Percentiles rank a stretch among this genome's conserved stretches.
Evolutionary conservation across 2,797 vertebrate genomes (phyloP).

Genomic region (Rachycentron canadum): DNA sequence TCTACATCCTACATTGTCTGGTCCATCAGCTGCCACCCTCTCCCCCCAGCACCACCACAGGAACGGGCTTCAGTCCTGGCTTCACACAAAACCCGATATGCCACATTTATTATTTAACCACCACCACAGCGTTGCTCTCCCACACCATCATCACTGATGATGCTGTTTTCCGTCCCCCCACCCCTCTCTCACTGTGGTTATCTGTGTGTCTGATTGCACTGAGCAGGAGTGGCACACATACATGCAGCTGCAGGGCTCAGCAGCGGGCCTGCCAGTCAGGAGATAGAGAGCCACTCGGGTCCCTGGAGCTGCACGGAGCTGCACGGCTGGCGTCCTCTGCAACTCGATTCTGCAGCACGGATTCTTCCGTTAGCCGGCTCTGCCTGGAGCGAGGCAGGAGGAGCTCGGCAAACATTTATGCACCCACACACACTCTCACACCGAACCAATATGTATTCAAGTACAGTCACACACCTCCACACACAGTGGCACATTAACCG

Average conservation of each 20-base stretch:
- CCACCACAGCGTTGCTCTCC: conserved; percentile 82
- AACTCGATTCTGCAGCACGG: conserved; percentile 79
- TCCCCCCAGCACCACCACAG: conserved; percentile 61
- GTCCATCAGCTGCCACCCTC: conserved; percentile 48
- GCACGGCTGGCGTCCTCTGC: conserved; percentile 74
- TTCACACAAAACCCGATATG: conserved; percentile 86
- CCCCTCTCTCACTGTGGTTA: conserved; percentile 48
- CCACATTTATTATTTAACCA: conserved; percentile 89
- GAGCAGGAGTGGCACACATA: conserved; percentile 66
- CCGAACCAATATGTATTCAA: conserved; percentile 82
- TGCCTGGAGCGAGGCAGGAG: conserved; percentile 78
- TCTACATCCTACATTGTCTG: conserved; percentile 53
- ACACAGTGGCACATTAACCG: conserved; percentile 76
- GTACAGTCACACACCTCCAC: conserved; percentile 84
- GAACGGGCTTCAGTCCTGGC: conserved; percentile 76
- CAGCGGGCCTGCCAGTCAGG: conserved; percentile 70
- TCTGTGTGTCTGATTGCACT: conserved; percentile 64
- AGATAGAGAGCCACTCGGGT: conserved; percentile 63
- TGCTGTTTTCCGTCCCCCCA: conserved; percentile 54
- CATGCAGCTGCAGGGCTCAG: conserved; percentile 74
- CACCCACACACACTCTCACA: conserved; percentile 80
- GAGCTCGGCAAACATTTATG: conserved; percentile 82
- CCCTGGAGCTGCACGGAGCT: conserved; percentile 60
- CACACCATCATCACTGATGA: conserved; percentile 76
- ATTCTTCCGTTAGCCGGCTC: conserved; percentile 78